Conservation (phyloP, 2,113 vertebrate species). For the pig (Sus scrofa) region DNA sequence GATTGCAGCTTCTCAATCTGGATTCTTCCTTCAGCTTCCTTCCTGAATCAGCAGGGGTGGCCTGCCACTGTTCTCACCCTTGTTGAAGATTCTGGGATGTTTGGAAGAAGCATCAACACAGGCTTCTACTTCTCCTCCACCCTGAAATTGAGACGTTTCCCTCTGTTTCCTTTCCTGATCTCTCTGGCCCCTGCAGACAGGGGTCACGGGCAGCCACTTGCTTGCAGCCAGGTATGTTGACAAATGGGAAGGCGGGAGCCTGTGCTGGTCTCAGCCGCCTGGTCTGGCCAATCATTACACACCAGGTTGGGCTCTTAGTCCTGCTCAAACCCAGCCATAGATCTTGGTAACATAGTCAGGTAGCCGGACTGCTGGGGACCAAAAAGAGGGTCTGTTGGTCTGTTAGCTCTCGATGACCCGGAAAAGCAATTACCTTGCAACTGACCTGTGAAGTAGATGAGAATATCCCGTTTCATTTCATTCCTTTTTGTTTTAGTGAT, state of each 20-base stretch:
- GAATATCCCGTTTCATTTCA: not conserved
- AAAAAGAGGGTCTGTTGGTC: not conserved
- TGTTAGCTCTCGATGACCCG: not conserved
- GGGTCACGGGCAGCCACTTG: not conserved
- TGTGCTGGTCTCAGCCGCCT: not conserved
- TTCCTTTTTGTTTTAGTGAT: not conserved
- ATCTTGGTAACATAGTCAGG: not conserved
- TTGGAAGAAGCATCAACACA: not conserved
- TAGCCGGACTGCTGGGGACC: not conserved
- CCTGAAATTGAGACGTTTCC: not conserved
- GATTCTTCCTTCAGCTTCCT: not conserved
- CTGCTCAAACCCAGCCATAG: slow-evolving; percentile 14
- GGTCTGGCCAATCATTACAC: slow-evolving; percentile 70
- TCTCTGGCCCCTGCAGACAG: not conserved
- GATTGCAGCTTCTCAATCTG: not conserved
- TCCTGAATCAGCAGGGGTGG: not conserved
- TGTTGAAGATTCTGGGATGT: not conserved
- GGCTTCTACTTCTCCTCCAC: not conserved
- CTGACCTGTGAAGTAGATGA: not conserved
- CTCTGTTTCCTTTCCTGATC: not conserved
- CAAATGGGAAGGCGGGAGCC: slow-evolving; percentile 76
- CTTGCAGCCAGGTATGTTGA: slow-evolving; percentile 62
- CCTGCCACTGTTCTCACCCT: not conserved
- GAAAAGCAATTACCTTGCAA: not conserved
- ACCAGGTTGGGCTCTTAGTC: not conserved